Base-by-base conservation (phyloP, 2,888 invertebrate species). In the Troides helena region DNA sequence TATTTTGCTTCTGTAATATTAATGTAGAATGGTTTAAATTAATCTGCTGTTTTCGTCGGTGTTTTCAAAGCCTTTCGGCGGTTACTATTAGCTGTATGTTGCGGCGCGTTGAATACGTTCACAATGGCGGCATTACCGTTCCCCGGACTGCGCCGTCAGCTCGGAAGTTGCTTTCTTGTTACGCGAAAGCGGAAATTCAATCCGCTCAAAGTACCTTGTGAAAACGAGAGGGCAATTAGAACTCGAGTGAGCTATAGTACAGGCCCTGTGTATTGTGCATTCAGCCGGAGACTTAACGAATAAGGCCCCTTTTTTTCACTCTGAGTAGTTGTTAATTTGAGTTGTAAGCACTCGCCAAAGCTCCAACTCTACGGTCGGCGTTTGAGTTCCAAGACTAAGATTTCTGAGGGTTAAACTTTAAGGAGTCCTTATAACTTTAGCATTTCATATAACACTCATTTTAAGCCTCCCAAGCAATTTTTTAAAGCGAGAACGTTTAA, bases 141-240 rank as follows among this genome's bases (percentile, higher is more conserved):
- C 46, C 60, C 1, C 62, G 62, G 60, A 43, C 57, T 56, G 21
- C 61, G 50, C 10, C 21, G 25, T 53, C 1, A 23, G 39, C 71
- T 72, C 61, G 69, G 72, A 72, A 74, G 75, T 73, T 72, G 67
- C 70, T 67, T 75, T 73, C 72, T 75, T 72, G 71, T 70, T 63
- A 59, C 64, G 65, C 70, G 72, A 68, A 74, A 75, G 69, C 66
- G 67, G 75, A 72, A 74, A 75, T 75, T 76, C 78, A 77, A 78
- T 75, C 76, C 68, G 71, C 21, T 56, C 57, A 65, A 65, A 65
- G 46, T 65, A 65, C 60, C 43, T 71, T 74, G 74, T 67, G 67
- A 69, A 71, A 74, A 74, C 72, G 75, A 73, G 74, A 73, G 73
- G 70, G 75, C 77, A 77, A 78, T 77, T 77, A 77, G 65, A 77